Percentiles rank a stretch among this genome's conserved stretches.
These are phyloP conservation scores for Lordiphosa collinella DNA, from an alignment of 1,140 invertebrate species.

Conservation along the genomic window DNA sequence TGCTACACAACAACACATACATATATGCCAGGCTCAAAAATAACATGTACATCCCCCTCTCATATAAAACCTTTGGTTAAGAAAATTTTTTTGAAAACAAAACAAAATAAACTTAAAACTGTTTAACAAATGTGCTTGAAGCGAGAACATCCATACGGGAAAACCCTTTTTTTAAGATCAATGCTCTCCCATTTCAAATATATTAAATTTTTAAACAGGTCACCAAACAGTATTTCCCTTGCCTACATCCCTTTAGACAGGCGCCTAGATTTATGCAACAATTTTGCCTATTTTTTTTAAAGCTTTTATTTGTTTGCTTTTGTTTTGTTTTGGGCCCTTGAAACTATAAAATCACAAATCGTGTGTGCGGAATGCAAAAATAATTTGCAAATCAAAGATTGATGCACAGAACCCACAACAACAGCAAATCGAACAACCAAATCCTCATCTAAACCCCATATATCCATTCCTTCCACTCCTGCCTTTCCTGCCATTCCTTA, in stretches of 20 bases:
- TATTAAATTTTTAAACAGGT: neutral
- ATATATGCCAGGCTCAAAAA: too few species aligned
- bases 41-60: too few species aligned
- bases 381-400: slow-evolving; percentile 43
- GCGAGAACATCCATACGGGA: too few species aligned
- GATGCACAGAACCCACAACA: slow-evolving; percentile 23
- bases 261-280: slow-evolving; percentile 23
- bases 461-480: slow-evolving; percentile 15
- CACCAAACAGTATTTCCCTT: slow-evolving; percentile 20
- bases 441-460: slow-evolving; percentile 6
- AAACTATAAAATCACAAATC: slow-evolving; percentile 58
- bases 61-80: too few species aligned
- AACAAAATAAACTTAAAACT: too few species aligned
- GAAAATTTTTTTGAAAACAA: too few species aligned
- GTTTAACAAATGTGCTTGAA: too few species aligned
- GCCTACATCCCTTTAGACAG: neutral
- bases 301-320: slow-evolving; percentile 24
- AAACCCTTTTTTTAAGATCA: too few species aligned
- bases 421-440: slow-evolving; percentile 14
- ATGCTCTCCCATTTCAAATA: neutral
- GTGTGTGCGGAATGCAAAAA: slow-evolving; percentile 50
- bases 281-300: slow-evolving; percentile 14
- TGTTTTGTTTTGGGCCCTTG: slow-evolving; percentile 45
- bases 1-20: too few species aligned
- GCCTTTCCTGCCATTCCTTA: slow-evolving; percentile 2